Evolutionary conservation across 2,797 vertebrate genomes (phyloP), one percentile per base, ranked within the genome.

Genomic region (Hoplostethus mediterraneus): DNA sequence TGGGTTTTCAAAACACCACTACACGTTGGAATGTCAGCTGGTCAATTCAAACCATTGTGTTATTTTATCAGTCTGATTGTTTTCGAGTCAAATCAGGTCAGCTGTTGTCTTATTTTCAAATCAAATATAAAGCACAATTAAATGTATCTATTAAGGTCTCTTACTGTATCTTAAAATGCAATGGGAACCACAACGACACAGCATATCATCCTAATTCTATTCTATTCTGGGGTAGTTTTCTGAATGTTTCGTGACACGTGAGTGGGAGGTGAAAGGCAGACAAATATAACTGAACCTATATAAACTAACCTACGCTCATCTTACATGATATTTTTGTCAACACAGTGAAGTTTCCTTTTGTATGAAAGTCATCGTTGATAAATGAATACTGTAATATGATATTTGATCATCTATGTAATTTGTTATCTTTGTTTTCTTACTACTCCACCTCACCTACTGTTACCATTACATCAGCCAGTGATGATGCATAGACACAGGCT

Each of bases 1-100:
- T 73, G 21, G 42, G 55, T 31, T 51, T 91, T 84, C 78, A 87
- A 90, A 90, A 92, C 85, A 87, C 47, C 67, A 44, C 65, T 58
- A 71, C 58, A 66, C 66, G 12, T 1, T 21, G 70, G 78, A 80
- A 77, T 83, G 84, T 83, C 62, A 77, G 70, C 82, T 6, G 13
- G 65, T 49, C 51, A 83, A 65, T 79, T 83, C 65, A 87, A 80
- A 77, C 65, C 31, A 76, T 83, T 89, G 80, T 85, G 21, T 54
- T 55, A 38, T 73, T 21, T 51, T 49, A 80, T 75, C 64, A 67
- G 68, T 59, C 71, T 59, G 63, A 80, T 79, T 73, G 65, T 73
- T 67, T 77, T 51, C 30, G 51, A 75, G 66, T 82, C 61, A 79
- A n/a, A 58, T 45, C 38, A 60, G 59, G 51, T 75, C 58, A 74